Base-by-base conservation (phyloP, 2,888 invertebrate genomes). In the Hofmannophila pseudospretella region DNA sequence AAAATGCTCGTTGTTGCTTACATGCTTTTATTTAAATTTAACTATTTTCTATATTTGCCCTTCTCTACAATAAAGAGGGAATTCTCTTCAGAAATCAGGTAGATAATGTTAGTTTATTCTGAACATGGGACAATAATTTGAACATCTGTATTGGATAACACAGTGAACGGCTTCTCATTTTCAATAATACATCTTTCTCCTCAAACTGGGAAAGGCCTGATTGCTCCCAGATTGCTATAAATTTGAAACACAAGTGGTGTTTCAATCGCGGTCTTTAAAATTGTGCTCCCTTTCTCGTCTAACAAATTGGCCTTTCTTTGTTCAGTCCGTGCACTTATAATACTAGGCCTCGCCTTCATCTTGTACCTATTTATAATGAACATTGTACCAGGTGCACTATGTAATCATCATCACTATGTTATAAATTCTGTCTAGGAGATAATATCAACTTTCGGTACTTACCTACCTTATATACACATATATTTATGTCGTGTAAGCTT, bases 261-360 rank as follows among this genome's bases (percentile, higher is more conserved):
- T 75, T 66, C 74, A 67, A 78, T 70, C 68, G 74, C 62, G 59
- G 69, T 77, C 75, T 82, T 78, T 82, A 78, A 78, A 80, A 77
- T 75, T 71, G 75, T 78, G 69, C 74, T 79, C 75, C 84, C 84
- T 84, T 86, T 86, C 84, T 75, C 73, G 70, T 79, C 67, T 65
- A 66, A 75, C 62, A 76, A 77, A 82, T 77, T 76, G 76, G 74
- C 73, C 77, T 82, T 82, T 82, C 82, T 82, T 84, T 82, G 77
- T 79, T 70, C 67, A 55, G 51, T 64, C 62, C 56, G 51, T 58
- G 58, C 58, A 63, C 61, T 64, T 61, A 59, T 51, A 32, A 33
- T 32, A 51, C 46, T 46, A 49, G 42, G 61, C 64, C 64, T 66
- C 63, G 61, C 66, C 65, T 61, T 49, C 44, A 44, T 47, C 41